Evolutionary conservation across 2,113 vertebrate genomes (phyloP).

Genomic region (Cochlearius cochlearius): DNA sequence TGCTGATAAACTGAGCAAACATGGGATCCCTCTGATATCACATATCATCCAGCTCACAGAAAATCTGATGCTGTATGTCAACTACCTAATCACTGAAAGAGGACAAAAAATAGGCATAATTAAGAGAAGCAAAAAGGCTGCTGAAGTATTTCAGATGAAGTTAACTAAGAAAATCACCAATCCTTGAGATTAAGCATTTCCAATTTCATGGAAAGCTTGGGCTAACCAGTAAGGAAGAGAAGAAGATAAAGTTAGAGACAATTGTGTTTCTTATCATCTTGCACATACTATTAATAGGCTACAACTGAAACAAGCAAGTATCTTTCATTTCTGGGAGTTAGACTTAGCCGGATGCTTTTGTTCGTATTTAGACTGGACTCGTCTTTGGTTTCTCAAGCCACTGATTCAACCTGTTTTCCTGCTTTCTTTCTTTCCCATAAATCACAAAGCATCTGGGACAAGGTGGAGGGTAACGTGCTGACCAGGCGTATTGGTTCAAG

Average conservation of each 20-base stretch:
- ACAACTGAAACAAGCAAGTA: not conserved
- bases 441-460: not conserved
- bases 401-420: not conserved
- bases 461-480: not conserved
- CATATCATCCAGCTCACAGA: not conserved
- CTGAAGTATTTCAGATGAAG: not conserved
- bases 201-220: not conserved
- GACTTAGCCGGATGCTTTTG: not conserved
- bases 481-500: not conserved
- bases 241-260: not conserved
- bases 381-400: not conserved
- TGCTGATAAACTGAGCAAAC: not conserved
- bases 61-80: not conserved
- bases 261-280: not conserved
- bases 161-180: not conserved
- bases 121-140: not conserved
- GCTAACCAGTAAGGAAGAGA: not conserved
- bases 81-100: not conserved
- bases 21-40: not conserved
- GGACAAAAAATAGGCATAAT: not conserved
- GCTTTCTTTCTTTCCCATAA: not conserved
- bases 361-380: rapidly evolving
- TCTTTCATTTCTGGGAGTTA: not conserved
- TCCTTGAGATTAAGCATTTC: not conserved
- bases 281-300: not conserved